These are phyloP conservation scores for Calephelis virginiensis DNA, from an alignment of 1,140 invertebrate genomes.

Conservation along the genomic window DNA sequence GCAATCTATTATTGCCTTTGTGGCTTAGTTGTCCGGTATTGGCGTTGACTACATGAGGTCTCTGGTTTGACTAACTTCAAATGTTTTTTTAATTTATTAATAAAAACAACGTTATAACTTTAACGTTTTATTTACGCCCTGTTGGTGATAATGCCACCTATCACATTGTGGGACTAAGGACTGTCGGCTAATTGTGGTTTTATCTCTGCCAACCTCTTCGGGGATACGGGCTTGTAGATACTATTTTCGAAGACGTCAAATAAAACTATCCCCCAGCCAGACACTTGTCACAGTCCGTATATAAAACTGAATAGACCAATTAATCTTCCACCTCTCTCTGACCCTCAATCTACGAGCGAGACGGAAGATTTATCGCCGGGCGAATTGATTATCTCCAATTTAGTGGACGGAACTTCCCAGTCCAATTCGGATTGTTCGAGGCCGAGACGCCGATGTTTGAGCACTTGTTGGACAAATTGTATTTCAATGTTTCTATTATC, in stretches of 20 bases:
- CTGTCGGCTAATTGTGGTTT: too few species aligned
- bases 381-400: slow-evolving; percentile 48
- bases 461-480: not conserved
- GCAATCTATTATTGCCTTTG: too few species aligned
- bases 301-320: slow-evolving; percentile 1
- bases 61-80: too few species aligned
- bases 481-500: not conserved
- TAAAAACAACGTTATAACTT: too few species aligned
- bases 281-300: not conserved
- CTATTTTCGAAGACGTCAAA: not conserved
- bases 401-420: slow-evolving; percentile 39
- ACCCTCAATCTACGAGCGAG: slow-evolving; percentile 23
- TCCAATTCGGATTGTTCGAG: slow-evolving; percentile 43
- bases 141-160: too few species aligned
- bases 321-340: slow-evolving; percentile 20
- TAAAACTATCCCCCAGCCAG: not conserved
- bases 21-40: too few species aligned
- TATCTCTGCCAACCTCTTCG: too few species aligned
- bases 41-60: too few species aligned
- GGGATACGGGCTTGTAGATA: too few species aligned
- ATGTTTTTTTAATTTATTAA: too few species aligned
- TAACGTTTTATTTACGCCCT: too few species aligned
- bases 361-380: slow-evolving; percentile 22
- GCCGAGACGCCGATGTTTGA: slow-evolving; percentile 3
- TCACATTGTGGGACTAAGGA: too few species aligned